A percentile compares a stretch with the other conserved stretches of the same genome.
Evolutionary conservation across 2,113 vertebrate species (phyloP).

Genomic region (Amphiprion percula): DNA sequence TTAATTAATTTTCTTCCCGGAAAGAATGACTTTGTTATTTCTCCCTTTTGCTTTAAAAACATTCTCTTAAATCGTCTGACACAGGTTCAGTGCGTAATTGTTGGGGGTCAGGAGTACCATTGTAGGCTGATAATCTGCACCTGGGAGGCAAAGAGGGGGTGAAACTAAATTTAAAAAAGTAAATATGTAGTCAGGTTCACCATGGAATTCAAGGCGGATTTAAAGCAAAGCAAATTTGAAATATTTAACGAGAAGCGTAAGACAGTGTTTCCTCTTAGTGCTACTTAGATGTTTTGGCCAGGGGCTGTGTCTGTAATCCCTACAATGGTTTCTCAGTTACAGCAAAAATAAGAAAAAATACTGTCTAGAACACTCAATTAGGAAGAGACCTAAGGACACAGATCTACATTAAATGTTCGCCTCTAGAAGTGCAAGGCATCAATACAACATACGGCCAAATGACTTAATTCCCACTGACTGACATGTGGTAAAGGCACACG

Average conservation of each 20-base stretch:
- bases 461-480: conserved; percentile 63
- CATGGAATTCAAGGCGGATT: conserved; percentile 47
- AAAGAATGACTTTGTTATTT: conserved; percentile 40
- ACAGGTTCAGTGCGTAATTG: conserved; percentile 5
- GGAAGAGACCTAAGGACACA: conserved; percentile 68
- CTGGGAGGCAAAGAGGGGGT: conserved; percentile 12
- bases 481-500: conserved; percentile 20
- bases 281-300: conserved; percentile 74
- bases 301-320: conserved; percentile 70
- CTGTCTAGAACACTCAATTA: conserved; percentile 68
- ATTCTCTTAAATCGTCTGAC: conserved; percentile 34
- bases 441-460: conserved; percentile 33
- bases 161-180: neutral
- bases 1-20: conserved; percentile 57
- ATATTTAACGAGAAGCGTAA: conserved; percentile 68
- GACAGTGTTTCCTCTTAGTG: conserved; percentile 58
- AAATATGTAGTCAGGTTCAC: conserved; percentile 8
- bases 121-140: conserved; percentile 31
- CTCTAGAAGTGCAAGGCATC: conserved; percentile 46
- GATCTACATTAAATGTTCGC: conserved; percentile 62
- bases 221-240: conserved; percentile 54
- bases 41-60: conserved; percentile 26
- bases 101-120: conserved; percentile 14
- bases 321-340: conserved; percentile 66
- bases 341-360: conserved; percentile 52